phyloP scores from a whole-genome alignment of 2,888 invertebrate genomes.

The Amphipoea oculea region DNA sequence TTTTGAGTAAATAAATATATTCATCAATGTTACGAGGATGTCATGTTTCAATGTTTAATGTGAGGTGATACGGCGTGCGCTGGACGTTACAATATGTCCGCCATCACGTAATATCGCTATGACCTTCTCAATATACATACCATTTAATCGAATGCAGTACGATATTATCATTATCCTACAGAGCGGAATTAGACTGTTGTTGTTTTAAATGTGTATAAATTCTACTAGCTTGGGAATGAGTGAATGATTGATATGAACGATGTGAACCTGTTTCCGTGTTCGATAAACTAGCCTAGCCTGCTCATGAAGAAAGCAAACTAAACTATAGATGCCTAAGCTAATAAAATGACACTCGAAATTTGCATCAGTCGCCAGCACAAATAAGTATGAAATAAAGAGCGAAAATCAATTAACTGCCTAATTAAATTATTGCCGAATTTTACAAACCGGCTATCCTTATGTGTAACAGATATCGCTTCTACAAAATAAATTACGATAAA shows the following conservation, averaged over 20 bases:
- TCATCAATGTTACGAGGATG: constrained; percentile 82
- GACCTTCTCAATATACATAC: constrained; percentile 67
- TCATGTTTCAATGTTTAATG: constrained; percentile 81
- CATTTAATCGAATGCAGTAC: constrained; percentile 70
- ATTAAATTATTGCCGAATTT: constrained; percentile 27
- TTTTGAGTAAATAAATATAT: constrained; percentile 84
- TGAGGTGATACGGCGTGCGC: constrained; percentile 66
- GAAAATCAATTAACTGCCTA: neutral
- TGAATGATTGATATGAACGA: constrained; percentile 70
- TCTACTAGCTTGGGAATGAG: constrained; percentile 74
- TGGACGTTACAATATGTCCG: constrained; percentile 50
- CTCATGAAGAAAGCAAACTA: neutral
- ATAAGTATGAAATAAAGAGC: constrained; percentile 14
- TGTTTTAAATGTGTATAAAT: constrained; percentile 76
- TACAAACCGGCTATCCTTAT: constrained; percentile 28
- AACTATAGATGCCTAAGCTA: neutral
- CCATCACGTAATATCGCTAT: constrained; percentile 59
- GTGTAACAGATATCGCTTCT: constrained; percentile 8
- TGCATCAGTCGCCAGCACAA: constrained; percentile 15
- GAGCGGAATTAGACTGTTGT: constrained; percentile 79
- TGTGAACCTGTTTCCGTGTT: constrained; percentile 67
- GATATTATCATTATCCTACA: constrained; percentile 72
- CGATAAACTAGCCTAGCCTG: constrained; percentile 48
- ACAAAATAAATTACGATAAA: neutral
- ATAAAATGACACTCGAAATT: neutral